Percentiles rank a stretch among this genome's conserved stretches.
phyloP scores from a whole-genome alignment of 2,113 vertebrate genomes.

The Haplochromis vanheusdeni region DNA sequence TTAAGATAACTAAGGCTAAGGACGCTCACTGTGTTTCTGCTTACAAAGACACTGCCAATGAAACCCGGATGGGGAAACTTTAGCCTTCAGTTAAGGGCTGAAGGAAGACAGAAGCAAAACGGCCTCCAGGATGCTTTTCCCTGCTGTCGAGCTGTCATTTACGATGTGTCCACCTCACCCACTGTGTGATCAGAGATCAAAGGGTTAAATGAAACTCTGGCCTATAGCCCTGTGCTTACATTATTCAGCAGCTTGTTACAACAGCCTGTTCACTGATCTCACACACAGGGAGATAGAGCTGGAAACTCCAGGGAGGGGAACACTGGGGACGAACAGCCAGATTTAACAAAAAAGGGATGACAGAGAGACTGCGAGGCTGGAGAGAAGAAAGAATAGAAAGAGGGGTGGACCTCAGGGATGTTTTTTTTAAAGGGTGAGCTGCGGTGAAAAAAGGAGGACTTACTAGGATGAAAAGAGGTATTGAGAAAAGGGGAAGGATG shows the following conservation, averaged over 20 bases:
- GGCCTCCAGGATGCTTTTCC: conserved; percentile 26
- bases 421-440: background rate
- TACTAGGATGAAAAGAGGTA: conserved; percentile 50
- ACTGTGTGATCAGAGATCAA: conserved; percentile 61
- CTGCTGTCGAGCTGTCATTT: conserved; percentile 48
- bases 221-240: conserved; percentile 60
- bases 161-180: conserved; percentile 36
- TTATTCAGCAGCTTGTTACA: conserved; percentile 72
- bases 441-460: background rate
- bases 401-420: conserved; percentile 9
- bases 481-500: conserved; percentile 54
- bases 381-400: conserved; percentile 34
- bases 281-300: conserved; percentile 42
- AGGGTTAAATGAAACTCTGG: conserved; percentile 66
- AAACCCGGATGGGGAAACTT: conserved; percentile 36
- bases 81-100: conserved; percentile 16
- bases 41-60: conserved; percentile 39
- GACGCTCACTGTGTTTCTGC: conserved; percentile 11
- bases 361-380: conserved; percentile 4
- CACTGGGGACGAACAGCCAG: conserved; percentile 36
- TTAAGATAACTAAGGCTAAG: conserved; percentile 55
- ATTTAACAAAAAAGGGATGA: conserved; percentile 51
- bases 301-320: conserved; percentile 46
- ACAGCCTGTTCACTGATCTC: conserved; percentile 64
- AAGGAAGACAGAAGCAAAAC: conserved; percentile 5